These are phyloP conservation scores for Cladopsammia gracilis DNA, from an alignment of 64 coral and sea anemone species.

Conservation along the genomic window DNA sequence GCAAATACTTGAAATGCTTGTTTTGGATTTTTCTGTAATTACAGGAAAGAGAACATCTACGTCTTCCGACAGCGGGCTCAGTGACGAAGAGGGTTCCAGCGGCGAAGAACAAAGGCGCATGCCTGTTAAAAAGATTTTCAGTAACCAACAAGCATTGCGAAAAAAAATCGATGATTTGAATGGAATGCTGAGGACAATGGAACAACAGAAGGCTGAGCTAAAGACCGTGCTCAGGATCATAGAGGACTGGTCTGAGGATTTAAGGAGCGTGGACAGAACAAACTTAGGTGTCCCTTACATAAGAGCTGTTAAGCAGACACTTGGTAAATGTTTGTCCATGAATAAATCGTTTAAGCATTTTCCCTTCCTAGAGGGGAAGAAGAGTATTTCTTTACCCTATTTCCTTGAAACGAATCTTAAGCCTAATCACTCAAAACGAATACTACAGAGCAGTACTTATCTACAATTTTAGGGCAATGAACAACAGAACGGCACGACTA, in stretches of 20 bases:
- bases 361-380: no score
- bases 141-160: constrained; percentile 35
- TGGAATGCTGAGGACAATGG: constrained; percentile 59
- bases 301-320: constrained; percentile 50
- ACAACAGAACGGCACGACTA: no score
- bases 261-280: constrained; percentile 54
- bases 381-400: no score
- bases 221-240: constrained; percentile 23
- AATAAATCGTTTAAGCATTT: no score
- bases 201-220: constrained; percentile 49
- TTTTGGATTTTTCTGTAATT: background rate
- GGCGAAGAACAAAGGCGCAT: constrained; percentile 41
- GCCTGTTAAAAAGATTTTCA: constrained; percentile 73
- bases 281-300: constrained; percentile 81
- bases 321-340: constrained; percentile 21
- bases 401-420: no score
- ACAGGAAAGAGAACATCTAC: background rate
- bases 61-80: constrained; percentile 49
- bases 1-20: no score
- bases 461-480: no score
- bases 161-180: constrained; percentile 65
- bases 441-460: no score
- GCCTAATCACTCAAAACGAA: no score
- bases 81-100: constrained; percentile 19
- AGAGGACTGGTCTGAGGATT: constrained; percentile 60